Evolutionary conservation across 2,113 vertebrate species (phyloP).

Genomic region (Phalacrocorax pelagicus): DNA sequence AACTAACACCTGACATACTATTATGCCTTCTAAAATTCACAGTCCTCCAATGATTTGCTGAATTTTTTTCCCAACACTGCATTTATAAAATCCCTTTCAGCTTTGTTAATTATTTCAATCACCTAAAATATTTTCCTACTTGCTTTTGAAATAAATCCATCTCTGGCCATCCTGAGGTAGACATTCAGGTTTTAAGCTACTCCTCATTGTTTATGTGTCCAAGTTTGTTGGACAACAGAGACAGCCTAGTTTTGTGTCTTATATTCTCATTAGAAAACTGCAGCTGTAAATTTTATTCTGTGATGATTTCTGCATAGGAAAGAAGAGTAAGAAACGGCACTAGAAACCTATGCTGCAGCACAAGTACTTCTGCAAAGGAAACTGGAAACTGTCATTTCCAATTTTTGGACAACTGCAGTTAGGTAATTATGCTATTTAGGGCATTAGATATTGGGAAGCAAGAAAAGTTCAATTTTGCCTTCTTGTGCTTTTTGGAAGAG

Average conservation of each 20-base stretch:
- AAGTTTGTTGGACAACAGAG: background rate
- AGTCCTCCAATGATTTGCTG: background rate
- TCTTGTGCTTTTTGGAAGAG: background rate
- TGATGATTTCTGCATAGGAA: background rate
- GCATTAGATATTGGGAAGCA: background rate
- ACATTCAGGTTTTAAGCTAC: background rate
- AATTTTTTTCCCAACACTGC: background rate
- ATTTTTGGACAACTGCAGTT: background rate
- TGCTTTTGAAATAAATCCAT: background rate
- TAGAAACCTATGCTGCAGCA: background rate
- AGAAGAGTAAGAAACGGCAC: background rate
- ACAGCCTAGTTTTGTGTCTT: background rate
- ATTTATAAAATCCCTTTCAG: background rate
- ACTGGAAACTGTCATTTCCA: background rate
- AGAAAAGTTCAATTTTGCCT: background rate
- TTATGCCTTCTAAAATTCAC: background rate
- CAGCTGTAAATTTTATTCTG: background rate
- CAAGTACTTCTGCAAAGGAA: background rate
- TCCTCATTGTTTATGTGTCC: background rate
- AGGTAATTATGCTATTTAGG: background rate
- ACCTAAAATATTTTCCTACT: background rate
- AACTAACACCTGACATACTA: background rate
- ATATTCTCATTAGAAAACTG: background rate
- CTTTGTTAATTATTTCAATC: background rate
- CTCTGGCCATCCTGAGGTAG: background rate